These are phyloP conservation scores for Eurystomus glaucurus DNA, from an alignment of 2,797 vertebrate genomes.

Conservation along the genomic window DNA sequence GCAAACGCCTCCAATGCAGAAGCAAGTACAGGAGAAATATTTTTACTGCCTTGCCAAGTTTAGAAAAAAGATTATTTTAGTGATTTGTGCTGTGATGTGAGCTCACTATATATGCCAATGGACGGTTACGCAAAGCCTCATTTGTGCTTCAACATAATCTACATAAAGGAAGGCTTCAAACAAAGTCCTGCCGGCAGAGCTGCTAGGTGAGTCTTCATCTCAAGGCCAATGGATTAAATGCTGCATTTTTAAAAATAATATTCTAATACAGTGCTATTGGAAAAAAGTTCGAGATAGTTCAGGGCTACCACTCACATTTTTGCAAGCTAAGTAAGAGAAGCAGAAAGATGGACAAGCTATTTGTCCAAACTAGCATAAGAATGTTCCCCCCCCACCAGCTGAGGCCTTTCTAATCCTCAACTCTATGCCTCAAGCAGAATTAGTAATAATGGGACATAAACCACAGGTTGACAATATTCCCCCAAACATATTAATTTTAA, in stretches of 20 bases:
- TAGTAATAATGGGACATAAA: not conserved
- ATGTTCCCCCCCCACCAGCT: not conserved
- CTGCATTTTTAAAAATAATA: not conserved
- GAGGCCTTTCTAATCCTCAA: not conserved
- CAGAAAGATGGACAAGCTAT: not conserved
- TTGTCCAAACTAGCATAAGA: not conserved
- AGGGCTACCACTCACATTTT: not conserved
- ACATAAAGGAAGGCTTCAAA: not conserved
- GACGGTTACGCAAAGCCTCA: not conserved
- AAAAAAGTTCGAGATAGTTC: not conserved
- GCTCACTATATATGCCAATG: not conserved
- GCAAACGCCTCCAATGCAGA: not conserved
- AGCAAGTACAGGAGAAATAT: not conserved
- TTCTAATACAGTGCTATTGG: accelerated
- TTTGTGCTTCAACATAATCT: accelerated
- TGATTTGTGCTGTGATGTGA: not conserved
- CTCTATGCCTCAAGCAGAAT: not conserved
- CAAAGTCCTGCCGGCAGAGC: not conserved
- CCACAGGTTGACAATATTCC: not conserved
- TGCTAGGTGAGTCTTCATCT: not conserved
- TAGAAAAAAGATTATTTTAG: not conserved
- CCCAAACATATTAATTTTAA: not conserved
- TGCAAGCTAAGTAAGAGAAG: not conserved
- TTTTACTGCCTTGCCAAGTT: not conserved
- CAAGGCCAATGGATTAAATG: not conserved